A percentile compares a stretch with the other conserved stretches of the same genome.
Conservation (phyloP, 2,113 vertebrate species). For the Falco punctatus region DNA sequence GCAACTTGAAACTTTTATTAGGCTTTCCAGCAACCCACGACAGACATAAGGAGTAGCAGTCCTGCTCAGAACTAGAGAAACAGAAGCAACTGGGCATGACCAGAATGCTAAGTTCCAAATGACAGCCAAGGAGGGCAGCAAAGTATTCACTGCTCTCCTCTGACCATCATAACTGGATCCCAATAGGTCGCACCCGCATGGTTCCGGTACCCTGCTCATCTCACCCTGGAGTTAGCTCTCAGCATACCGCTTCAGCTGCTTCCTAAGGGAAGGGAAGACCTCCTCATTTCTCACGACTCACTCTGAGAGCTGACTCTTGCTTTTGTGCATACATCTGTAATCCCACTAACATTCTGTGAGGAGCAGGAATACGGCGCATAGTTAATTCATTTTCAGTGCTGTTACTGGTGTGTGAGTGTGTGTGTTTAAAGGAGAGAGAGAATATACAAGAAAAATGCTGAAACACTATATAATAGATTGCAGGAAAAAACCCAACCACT, state of each 20-base stretch:
- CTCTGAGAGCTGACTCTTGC: neutral
- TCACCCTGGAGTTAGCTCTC: fast-evolving
- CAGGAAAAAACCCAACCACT: neutral
- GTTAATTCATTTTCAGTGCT: neutral
- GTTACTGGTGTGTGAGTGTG: neutral
- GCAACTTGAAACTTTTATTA: neutral
- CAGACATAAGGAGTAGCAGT: neutral
- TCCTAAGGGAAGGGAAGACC: neutral
- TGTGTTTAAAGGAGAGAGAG: neutral
- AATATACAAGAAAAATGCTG: neutral
- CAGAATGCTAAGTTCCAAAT: neutral
- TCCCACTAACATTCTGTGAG: neutral
- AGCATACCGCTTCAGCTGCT: neutral
- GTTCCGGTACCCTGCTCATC: neutral
- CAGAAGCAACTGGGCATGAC: neutral
- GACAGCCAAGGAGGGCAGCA: neutral
- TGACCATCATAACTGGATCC: neutral
- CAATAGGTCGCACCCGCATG: fast-evolving
- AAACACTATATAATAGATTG: neutral
- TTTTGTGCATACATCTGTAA: neutral
- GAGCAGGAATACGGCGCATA: neutral
- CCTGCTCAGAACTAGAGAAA: neutral
- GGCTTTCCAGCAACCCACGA: neutral
- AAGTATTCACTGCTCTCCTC: neutral
- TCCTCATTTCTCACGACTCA: neutral